phyloP scores from a whole-genome alignment of 2,888 invertebrate genomes.

The Sturmia bella region DNA sequence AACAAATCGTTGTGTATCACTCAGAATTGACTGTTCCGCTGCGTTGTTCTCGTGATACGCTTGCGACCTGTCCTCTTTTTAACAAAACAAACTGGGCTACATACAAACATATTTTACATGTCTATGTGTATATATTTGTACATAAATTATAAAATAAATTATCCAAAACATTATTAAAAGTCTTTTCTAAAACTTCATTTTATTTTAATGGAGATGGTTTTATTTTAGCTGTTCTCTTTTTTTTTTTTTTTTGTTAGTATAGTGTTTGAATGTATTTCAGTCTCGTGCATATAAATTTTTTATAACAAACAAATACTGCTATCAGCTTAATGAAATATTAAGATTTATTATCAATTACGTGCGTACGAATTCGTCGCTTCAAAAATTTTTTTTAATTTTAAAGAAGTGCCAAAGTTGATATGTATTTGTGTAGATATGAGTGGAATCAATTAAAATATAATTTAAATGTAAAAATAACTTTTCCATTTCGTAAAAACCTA shows the following conservation, averaged over 20 bases:
- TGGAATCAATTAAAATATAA: background rate
- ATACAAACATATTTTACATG: too few relatives aligned
- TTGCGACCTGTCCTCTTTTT: too few relatives aligned
- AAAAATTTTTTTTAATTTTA: conserved; percentile 11
- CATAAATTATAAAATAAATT: too few relatives aligned
- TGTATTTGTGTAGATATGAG: background rate
- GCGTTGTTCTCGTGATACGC: too few relatives aligned
- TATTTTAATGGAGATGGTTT: too few relatives aligned
- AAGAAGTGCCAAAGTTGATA: background rate
- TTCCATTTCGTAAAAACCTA: background rate
- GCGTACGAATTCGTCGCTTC: conserved; percentile 9
- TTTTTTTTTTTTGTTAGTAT: conserved; percentile 8
- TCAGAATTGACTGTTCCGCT: too few relatives aligned
- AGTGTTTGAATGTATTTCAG: conserved; percentile 1
- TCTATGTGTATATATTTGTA: too few relatives aligned
- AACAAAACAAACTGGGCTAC: too few relatives aligned
- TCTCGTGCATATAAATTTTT: background rate
- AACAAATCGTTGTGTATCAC: too few relatives aligned
- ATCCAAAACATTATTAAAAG: too few relatives aligned
- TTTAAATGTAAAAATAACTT: background rate
- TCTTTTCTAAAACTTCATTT: too few relatives aligned
- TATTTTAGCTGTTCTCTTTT: too few relatives aligned
- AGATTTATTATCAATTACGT: conserved; percentile 40
- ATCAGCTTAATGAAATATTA: conserved; percentile 12
- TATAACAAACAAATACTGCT: background rate